Conservation (phyloP, 2,888 invertebrate genomes). For the Philereme vetulata region DNA sequence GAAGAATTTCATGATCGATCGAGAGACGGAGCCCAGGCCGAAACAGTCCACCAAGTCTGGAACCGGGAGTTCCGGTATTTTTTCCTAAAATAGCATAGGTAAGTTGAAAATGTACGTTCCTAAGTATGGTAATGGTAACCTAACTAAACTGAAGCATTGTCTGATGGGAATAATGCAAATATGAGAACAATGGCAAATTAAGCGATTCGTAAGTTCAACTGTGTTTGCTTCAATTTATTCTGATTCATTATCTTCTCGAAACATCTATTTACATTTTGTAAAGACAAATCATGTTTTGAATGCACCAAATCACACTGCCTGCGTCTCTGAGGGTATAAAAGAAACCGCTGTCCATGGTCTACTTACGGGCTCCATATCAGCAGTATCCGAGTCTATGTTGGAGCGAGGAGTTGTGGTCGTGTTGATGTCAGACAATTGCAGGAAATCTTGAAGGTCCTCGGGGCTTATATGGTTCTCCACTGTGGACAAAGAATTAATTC, state of each 20-base stretch:
- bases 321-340: not conserved
- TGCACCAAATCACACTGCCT: too few species aligned
- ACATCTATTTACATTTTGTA: not conserved
- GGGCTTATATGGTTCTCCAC: conserved; percentile 77
- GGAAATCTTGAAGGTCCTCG: conserved; percentile 67
- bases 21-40: conserved; percentile 72
- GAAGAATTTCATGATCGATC: conserved; percentile 66
- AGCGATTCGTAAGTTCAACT: not conserved
- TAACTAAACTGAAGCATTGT: not conserved
- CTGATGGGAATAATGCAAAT: not conserved
- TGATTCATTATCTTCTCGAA: not conserved
- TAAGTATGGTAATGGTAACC: too few species aligned
- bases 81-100: conserved; percentile 9
- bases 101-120: too few species aligned
- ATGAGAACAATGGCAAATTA: conserved; percentile 7
- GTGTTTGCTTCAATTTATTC: not conserved
- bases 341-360: not conserved
- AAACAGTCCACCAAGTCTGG: conserved; percentile 76
- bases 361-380: conserved; percentile 41
- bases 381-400: conserved; percentile 33
- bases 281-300: not conserved
- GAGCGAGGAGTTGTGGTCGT: conserved; percentile 32
- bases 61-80: conserved; percentile 36
- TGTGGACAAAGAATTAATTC: conserved; percentile 39
- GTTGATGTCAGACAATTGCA: conserved; percentile 38